These are phyloP conservation scores for Calyptommatus sinebrachiatus DNA, from an alignment of 2,113 vertebrate species.

Conservation along the genomic window DNA sequence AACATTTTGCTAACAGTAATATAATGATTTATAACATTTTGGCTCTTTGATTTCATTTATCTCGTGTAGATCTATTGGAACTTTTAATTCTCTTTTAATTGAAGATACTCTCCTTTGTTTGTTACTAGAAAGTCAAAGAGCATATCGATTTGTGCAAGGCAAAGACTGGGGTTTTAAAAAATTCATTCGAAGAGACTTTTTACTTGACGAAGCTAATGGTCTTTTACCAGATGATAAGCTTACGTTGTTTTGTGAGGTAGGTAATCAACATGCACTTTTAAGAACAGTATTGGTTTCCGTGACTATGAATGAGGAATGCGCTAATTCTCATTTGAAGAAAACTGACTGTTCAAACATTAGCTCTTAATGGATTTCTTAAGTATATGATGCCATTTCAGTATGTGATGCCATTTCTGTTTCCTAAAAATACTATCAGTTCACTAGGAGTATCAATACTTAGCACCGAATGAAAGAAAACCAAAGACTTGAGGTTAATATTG, in stretches of 20 bases:
- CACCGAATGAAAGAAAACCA: background rate
- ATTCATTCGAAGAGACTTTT: constrained; percentile 97
- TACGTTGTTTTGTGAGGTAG: constrained; percentile 95
- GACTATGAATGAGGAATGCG: constrained; percentile 6
- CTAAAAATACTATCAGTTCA: constrained; percentile 5
- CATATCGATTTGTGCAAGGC: constrained; percentile 98
- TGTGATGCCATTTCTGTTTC: background rate
- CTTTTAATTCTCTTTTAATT: constrained; percentile 27
- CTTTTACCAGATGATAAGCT: constrained; percentile 98
- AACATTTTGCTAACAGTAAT: constrained; percentile 5
- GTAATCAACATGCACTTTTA: constrained; percentile 44
- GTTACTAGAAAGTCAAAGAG: constrained; percentile 96
- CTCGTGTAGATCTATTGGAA: constrained; percentile 10
- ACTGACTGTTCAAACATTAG: constrained; percentile 3
- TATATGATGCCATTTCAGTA: background rate
- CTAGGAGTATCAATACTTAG: background rate
- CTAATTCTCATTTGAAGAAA: constrained; percentile 1
- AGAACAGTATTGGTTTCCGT: constrained; percentile 30
- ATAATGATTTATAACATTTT: background rate
- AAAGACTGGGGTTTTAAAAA: constrained; percentile 99
- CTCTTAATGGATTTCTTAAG: background rate
- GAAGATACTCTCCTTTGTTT: constrained; percentile 31
- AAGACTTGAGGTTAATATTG: background rate
- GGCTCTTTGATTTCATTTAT: constrained; percentile 1
- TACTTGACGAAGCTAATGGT: constrained; percentile 97